phyloP scores from a whole-genome alignment of 2,113 vertebrate genomes.

The Andinoacara biseriatus region DNA sequence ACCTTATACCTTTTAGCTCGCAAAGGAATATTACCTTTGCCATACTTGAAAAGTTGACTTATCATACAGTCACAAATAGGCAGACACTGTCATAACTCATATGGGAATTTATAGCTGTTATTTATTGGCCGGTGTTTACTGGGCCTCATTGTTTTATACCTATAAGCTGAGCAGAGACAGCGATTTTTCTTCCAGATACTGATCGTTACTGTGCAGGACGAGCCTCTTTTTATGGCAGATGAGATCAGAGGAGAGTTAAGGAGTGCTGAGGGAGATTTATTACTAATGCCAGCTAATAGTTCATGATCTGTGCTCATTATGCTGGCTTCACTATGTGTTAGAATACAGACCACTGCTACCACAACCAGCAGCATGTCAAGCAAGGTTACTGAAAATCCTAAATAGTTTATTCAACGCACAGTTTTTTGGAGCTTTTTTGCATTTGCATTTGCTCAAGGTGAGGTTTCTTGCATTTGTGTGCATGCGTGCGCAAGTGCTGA shows the following conservation, averaged over 20 bases:
- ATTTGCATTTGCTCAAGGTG: conserved; percentile 29
- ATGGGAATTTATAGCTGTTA: conserved; percentile 64
- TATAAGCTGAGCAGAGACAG: neutral
- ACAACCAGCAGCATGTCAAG: neutral
- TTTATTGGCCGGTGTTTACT: conserved; percentile 52
- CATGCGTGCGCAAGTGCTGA: conserved; percentile 28
- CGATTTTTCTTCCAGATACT: conserved; percentile 19
- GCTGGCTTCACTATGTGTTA: neutral
- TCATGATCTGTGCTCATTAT: conserved; percentile 35
- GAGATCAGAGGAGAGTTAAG: conserved; percentile 63
- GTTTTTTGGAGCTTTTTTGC: conserved; percentile 3
- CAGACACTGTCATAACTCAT: conserved; percentile 52
- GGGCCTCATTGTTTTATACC: conserved; percentile 35
- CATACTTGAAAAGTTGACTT: conserved; percentile 54
- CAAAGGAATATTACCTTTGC: conserved; percentile 26
- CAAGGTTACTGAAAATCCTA: conserved; percentile 1
- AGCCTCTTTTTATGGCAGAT: conserved; percentile 57
- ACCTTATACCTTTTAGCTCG: conserved; percentile 44
- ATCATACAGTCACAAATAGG: conserved; percentile 54
- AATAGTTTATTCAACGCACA: neutral
- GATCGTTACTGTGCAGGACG: conserved; percentile 44
- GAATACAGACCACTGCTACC: neutral
- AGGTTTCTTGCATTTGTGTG: conserved; percentile 30
- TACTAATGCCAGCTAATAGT: conserved; percentile 30
- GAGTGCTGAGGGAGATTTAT: conserved; percentile 54